These are phyloP conservation scores for Nomada goodeniana DNA, from an alignment of 2,888 invertebrate species.

Conservation along the genomic window DNA sequence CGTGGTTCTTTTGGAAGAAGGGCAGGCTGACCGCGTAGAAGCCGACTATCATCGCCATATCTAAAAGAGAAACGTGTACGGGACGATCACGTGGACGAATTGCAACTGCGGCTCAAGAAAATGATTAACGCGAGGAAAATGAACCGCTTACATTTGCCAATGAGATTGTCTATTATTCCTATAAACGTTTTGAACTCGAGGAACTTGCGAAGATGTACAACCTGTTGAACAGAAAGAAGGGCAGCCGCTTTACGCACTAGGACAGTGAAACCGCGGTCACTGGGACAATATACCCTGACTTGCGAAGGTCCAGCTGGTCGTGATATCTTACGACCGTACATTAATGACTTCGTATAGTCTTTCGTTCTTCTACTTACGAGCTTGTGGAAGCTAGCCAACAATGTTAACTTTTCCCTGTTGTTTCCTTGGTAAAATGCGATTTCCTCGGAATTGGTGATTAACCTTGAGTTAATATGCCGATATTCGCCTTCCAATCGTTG, in stretches of 20 bases:
- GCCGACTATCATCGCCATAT: slow-evolving; percentile 97
- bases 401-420: slow-evolving; percentile 93
- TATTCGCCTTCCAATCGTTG: slow-evolving; percentile 99
- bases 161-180: slow-evolving; percentile 97
- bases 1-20: slow-evolving; percentile 92
- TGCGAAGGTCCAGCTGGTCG: too few relatives aligned
- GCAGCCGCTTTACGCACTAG: too few relatives aligned
- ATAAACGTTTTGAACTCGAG: slow-evolving; percentile 95
- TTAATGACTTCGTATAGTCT: background rate
- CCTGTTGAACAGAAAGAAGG: slow-evolving; percentile 81
- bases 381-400: slow-evolving; percentile 95
- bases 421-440: slow-evolving; percentile 94
- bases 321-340: too few relatives aligned
- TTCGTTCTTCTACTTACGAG: slow-evolving; percentile 84
- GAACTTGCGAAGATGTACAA: slow-evolving; percentile 93
- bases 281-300: too few relatives aligned
- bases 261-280: too few relatives aligned
- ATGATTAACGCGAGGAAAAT: background rate
- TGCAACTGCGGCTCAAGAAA: too few relatives aligned
- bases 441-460: slow-evolving; percentile 99
- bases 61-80: slow-evolving; percentile 84
- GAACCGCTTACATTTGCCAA: slow-evolving; percentile 93
- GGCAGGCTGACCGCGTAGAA: slow-evolving; percentile 98
- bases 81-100: background rate
- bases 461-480: slow-evolving; percentile 97